Percentiles rank a stretch among this genome's conserved stretches.
These are phyloP conservation scores for Geotrupes spiniger DNA, from an alignment of 2,888 invertebrate species.

Conservation along the genomic window DNA sequence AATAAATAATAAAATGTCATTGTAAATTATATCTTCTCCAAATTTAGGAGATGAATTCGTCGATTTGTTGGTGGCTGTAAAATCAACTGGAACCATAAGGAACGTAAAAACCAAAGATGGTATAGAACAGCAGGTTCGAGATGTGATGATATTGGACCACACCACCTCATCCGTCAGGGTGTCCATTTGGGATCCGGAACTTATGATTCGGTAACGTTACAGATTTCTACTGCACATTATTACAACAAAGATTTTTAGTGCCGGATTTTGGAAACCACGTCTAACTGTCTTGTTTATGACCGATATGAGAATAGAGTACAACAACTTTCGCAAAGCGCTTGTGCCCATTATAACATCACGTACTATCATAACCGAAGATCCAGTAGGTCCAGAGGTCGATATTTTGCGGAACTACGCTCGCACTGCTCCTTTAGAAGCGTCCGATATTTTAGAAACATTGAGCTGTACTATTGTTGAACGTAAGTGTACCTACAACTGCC, in stretches of 20 bases:
- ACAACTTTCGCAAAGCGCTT: slow-evolving; percentile 53
- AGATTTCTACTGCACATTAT: neutral
- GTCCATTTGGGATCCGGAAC: slow-evolving; percentile 68
- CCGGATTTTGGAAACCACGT: slow-evolving; percentile 65
- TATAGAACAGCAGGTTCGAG: slow-evolving; percentile 59
- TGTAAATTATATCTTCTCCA: too few relatives aligned
- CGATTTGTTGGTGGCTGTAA: slow-evolving; percentile 69
- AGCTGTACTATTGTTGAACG: neutral
- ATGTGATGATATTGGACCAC: slow-evolving; percentile 65
- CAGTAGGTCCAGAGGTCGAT: slow-evolving; percentile 62
- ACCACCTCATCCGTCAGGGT: slow-evolving; percentile 58
- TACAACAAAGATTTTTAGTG: slow-evolving; percentile 48
- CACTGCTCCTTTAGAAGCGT: slow-evolving; percentile 44
- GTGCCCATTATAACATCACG: slow-evolving; percentile 53
- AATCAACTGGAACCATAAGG: slow-evolving; percentile 60
- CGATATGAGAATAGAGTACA: slow-evolving; percentile 64
- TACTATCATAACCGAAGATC: slow-evolving; percentile 72
- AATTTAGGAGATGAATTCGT: slow-evolving; percentile 43
- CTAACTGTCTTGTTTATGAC: slow-evolving; percentile 70
- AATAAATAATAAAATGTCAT: too few relatives aligned
- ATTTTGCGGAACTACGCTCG: slow-evolving; percentile 55
- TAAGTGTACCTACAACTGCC: neutral
- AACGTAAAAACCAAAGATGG: slow-evolving; percentile 62
- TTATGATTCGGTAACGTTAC: slow-evolving; percentile 61
- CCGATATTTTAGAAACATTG: slow-evolving; percentile 36